Percentiles rank a stretch among this genome's conserved stretches.
These are phyloP conservation scores for Menura novaehollandiae DNA, from an alignment of 2,113 vertebrate species.

Conservation along the genomic window DNA sequence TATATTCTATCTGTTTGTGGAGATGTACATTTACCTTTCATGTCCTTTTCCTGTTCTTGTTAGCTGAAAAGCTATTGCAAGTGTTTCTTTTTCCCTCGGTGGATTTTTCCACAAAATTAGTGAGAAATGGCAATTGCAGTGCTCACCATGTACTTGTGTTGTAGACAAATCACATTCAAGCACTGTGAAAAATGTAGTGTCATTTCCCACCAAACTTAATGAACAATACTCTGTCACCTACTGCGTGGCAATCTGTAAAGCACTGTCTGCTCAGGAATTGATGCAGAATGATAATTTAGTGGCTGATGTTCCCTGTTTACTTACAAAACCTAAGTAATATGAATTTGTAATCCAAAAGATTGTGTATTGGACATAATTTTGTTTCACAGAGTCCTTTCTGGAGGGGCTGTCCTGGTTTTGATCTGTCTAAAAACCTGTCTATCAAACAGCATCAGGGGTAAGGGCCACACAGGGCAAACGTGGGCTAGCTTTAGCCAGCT, in stretches of 20 bases:
- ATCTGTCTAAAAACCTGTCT: neutral
- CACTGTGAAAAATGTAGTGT: neutral
- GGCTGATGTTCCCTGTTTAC: neutral
- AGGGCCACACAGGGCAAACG: neutral
- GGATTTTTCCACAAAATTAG: conserved; percentile 20
- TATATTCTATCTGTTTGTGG: conserved; percentile 1
- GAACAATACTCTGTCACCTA: neutral
- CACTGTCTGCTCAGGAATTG: neutral
- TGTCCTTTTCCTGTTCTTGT: neutral
- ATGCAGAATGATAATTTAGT: neutral
- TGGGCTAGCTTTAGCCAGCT: neutral
- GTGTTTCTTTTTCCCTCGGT: neutral
- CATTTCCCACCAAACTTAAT: neutral
- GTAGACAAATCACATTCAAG: neutral
- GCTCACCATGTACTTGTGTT: neutral
- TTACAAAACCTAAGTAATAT: neutral
- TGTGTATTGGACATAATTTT: neutral
- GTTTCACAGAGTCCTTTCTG: neutral
- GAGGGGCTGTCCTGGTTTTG: neutral
- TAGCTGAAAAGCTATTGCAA: neutral
- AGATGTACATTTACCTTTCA: neutral
- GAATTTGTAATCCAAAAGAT: neutral
- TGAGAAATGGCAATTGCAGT: neutral
- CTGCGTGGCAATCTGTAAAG: neutral
- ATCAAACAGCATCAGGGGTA: neutral